phyloP scores from a whole-genome alignment of 1,140 invertebrate genomes.

The Thaumetopoea pityocampa region DNA sequence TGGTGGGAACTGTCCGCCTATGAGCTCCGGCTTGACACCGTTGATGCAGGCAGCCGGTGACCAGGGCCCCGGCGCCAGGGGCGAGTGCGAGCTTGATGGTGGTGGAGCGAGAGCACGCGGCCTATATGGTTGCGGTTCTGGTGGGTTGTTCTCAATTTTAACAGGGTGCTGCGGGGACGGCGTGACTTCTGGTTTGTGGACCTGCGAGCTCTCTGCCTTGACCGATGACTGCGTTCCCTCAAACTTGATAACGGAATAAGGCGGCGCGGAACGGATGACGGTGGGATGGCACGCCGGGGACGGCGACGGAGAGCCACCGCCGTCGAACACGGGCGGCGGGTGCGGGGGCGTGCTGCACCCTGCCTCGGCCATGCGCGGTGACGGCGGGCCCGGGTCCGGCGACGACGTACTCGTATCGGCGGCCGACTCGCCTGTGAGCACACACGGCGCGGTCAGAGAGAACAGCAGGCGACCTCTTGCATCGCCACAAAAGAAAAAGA shows the following conservation, averaged over 20 bases:
- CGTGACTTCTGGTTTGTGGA: conserved; percentile 39
- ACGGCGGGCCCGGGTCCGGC: conserved; percentile 87
- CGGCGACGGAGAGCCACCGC: conserved; percentile 69
- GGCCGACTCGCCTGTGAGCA: conserved; percentile 86
- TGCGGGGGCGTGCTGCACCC: conserved; percentile 71
- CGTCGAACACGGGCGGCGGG: conserved; percentile 72
- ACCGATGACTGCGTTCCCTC: conserved; percentile 53
- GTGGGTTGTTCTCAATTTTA: conserved; percentile 54
- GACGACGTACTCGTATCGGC: conserved; percentile 93
- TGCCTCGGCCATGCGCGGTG: conserved; percentile 81
- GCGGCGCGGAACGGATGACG: conserved; percentile 76
- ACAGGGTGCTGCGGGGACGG: conserved; percentile 43
- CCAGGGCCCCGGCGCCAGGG: conserved; percentile 75
- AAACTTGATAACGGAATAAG: conserved; percentile 72
- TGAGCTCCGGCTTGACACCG: conserved; percentile 87
- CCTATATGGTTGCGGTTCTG: conserved; percentile 55
- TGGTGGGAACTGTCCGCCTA: conserved; percentile 81
- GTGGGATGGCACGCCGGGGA: conserved; percentile 68
- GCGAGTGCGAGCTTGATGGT: conserved; percentile 46
- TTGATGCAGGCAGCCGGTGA: conserved; percentile 80
- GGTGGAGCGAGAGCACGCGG: conserved; percentile 47
- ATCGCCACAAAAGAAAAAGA: conserved; percentile 41
- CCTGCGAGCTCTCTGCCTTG: conserved; percentile 41
- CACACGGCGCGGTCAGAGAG: conserved; percentile 35
- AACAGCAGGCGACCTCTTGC: conserved; percentile 24